Conservation (phyloP, 2,113 vertebrate genomes). For the Girardinichthys multiradiatus region DNA sequence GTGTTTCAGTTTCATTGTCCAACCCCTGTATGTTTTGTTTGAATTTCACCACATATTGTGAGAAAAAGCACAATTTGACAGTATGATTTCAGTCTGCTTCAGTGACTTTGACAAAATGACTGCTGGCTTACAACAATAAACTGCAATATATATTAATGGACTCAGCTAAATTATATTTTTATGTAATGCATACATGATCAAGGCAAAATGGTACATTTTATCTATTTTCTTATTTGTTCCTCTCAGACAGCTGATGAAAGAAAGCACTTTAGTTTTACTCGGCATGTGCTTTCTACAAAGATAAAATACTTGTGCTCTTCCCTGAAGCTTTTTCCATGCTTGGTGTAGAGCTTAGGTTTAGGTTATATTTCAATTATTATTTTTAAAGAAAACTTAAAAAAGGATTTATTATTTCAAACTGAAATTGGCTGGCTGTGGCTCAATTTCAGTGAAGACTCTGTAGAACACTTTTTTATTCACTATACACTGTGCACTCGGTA, state of each 20-base stretch:
- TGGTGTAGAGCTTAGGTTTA: not conserved
- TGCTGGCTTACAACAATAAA: not conserved
- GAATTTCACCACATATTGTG: not conserved
- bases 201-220: conserved; percentile 1
- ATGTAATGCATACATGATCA: not conserved
- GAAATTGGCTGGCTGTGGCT: not conserved
- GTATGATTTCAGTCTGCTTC: not conserved
- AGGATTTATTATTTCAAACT: not conserved
- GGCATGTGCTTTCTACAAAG: not conserved
- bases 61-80: not conserved
- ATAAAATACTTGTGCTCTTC: not conserved
- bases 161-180: not conserved
- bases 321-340: not conserved
- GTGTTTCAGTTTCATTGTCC: too few relatives aligned
- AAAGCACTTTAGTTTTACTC: not conserved
- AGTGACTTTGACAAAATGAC: not conserved
- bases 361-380: not conserved
- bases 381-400: not conserved
- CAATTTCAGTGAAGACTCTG: not conserved
- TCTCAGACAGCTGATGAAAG: conserved; percentile 1
- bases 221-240: not conserved
- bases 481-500: too few relatives aligned
- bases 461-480: not conserved
- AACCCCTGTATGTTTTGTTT: too few relatives aligned
- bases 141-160: not conserved